Evolutionary conservation across 2,888 invertebrate genomes (phyloP), one percentile per base, ranked within the genome.

Genomic region (Litoditis marina): DNA sequence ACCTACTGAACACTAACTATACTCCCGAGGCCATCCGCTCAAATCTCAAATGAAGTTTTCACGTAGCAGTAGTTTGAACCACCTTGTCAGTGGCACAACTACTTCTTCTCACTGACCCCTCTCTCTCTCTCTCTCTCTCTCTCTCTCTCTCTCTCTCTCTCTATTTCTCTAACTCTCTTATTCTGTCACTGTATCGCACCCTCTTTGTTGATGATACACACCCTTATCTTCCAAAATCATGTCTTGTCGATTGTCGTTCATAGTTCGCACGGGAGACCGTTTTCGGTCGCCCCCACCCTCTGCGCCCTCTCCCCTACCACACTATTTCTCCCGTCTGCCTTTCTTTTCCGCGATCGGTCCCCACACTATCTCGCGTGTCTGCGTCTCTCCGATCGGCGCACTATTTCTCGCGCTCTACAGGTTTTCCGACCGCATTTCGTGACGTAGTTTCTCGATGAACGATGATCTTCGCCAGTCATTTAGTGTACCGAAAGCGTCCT

Each of bases 371-470:
- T 71, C 61, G n/a, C 4, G 36, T 49, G 59, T 62, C 69, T 60
- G 66, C 65, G 63, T 63, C 63, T 73, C 66, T 44, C 53, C 34
- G 39, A 51, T 60, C 60, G 6, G 58, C 62, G 32, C 58, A 16
- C 52, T 69, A 52, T 66, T 57, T 68, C 32, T 6, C 54, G 47
- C 44, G 67, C 59, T 60, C 66, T 60, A 69, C 68, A 63, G 60
- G 68, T 68, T 72, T 69, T 68, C 68, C 68, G 70, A 70, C 70
- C 73, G 70, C 64, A 65, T 55, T 54, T 62, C 61, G 61, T 71
- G 68, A 70, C 73, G 70, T 68, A 71, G 66, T 69, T 68, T 66
- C 69, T 66, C 66, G 66, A 60, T 73, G 70, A 70, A 73, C 73
- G 66, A 68, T 73, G 73, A 73, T 73, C 73, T 73, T 58, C 53